These are phyloP conservation scores for Rhagonycha fulva DNA, from an alignment of 2,888 invertebrate species.

Conservation along the genomic window DNA sequence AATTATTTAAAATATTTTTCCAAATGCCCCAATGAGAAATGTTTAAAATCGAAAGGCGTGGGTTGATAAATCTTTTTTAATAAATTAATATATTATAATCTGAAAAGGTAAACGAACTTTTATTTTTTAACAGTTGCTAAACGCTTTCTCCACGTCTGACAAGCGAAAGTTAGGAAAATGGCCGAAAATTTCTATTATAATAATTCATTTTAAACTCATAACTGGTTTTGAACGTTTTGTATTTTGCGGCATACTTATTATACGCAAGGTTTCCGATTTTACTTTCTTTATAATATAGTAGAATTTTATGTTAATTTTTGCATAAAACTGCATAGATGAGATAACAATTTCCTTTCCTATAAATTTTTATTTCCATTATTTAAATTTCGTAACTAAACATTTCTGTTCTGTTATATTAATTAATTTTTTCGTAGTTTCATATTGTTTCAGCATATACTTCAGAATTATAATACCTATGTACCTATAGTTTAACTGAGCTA, in stretches of 20 bases:
- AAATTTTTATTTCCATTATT: not conserved
- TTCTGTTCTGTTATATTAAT: no score
- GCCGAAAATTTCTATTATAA: conserved; percentile 26
- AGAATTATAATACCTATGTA: no score
- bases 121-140: conserved; percentile 18
- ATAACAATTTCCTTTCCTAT: not conserved
- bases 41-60: not conserved
- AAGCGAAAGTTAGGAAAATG: conserved; percentile 31
- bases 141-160: conserved; percentile 29
- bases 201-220: conserved; percentile 9
- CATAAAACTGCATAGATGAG: conserved; percentile 3
- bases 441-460: no score
- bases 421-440: no score
- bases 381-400: not conserved
- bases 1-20: no score
- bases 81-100: not conserved
- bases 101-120: conserved; percentile 9
- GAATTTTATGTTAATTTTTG: conserved; percentile 7
- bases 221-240: conserved; percentile 17
- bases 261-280: conserved; percentile 7
- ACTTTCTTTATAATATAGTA: conserved; percentile 4
- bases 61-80: not conserved
- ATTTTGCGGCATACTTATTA: conserved; percentile 9
- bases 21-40: not conserved
- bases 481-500: no score